These are phyloP conservation scores for Saguinus imperator DNA, from an alignment of 2,113 vertebrate genomes.

Conservation along the genomic window DNA sequence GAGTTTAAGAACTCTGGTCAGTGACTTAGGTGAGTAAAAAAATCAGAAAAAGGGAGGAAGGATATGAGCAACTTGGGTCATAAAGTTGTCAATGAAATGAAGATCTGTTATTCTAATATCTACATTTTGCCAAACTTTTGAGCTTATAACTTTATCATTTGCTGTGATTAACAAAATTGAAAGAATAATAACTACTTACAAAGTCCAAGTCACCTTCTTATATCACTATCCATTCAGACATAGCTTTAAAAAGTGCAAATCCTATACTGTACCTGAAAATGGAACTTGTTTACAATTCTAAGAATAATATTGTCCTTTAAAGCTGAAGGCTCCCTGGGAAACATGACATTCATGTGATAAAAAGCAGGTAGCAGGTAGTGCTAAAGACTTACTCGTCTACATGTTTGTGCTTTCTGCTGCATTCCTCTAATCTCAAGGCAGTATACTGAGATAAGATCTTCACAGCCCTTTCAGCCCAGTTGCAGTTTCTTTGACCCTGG, in stretches of 20 bases:
- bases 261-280: neutral
- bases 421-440: neutral
- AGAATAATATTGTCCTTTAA: constrained; percentile 20
- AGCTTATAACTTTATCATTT: neutral
- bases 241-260: neutral
- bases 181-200: constrained; percentile 10
- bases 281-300: neutral
- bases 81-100: neutral
- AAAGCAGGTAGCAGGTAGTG: neutral
- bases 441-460: constrained; percentile 27
- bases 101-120: neutral
- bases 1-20: neutral
- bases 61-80: neutral
- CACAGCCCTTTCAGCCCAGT: neutral
- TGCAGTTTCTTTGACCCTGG: neutral
- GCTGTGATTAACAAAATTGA: neutral
- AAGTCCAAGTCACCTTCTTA: neutral
- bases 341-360: neutral
- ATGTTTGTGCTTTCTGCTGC: neutral
- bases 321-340: neutral
- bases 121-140: neutral
- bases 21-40: neutral
- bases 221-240: neutral
- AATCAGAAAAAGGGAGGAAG: neutral
- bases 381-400: neutral